Conservation (phyloP, 2,888 invertebrate species). For the Scaptomyza caliginosa region DNA sequence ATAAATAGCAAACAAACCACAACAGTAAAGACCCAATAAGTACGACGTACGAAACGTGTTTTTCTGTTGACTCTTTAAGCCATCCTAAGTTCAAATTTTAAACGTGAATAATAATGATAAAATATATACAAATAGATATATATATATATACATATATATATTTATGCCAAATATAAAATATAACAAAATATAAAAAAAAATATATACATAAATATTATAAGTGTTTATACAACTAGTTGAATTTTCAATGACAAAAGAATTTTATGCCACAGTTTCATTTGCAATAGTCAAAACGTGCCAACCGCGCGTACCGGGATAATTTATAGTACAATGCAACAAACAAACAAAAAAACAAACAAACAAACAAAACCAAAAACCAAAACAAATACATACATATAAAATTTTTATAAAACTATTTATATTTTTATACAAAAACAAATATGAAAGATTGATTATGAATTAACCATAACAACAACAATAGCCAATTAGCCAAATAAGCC, state of each 20-base stretch:
- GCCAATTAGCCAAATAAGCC: conserved; percentile 75
- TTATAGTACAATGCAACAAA: conserved; percentile 84
- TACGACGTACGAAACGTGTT: conserved; percentile 22
- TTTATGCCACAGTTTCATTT: conserved; percentile 82
- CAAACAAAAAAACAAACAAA: too few relatives aligned
- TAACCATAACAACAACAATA: conserved; percentile 57
- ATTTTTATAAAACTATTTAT: conserved; percentile 80
- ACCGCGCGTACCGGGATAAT: conserved; percentile 84
- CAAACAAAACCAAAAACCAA: conserved; percentile 56
- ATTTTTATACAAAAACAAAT: conserved; percentile 83
- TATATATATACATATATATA: neutral
- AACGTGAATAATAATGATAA: conserved; percentile 45
- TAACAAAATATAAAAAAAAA: conserved; percentile 41
- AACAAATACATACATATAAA: conserved; percentile 71
- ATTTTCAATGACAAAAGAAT: conserved; percentile 53
- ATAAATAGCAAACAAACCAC: conserved; percentile 8
- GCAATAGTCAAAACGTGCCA: conserved; percentile 83
- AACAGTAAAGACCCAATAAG: conserved; percentile 22
- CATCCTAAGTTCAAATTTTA: conserved; percentile 77
- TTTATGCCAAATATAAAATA: too few relatives aligned
- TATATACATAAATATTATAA: conserved; percentile 68
- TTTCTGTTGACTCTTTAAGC: conserved; percentile 68
- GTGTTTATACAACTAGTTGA: conserved; percentile 66
- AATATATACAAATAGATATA: conserved; percentile 45
- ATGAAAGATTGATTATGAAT: conserved; percentile 40